These are phyloP conservation scores for Myoxocephalus aenaeus DNA, from an alignment of 2,797 vertebrate genomes.

Conservation along the genomic window DNA sequence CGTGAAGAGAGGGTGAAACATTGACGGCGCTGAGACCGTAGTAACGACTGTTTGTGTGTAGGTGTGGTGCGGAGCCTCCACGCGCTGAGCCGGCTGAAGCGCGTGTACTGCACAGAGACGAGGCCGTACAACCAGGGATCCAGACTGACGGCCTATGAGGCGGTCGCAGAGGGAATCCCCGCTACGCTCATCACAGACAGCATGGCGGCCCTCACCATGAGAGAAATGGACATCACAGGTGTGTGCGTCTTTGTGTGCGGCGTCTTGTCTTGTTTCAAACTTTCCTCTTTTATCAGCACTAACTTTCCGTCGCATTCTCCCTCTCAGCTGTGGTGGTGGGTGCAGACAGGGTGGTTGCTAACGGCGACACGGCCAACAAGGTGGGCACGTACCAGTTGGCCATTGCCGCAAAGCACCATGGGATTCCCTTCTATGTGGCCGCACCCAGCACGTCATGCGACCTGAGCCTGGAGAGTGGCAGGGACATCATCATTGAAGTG, in stretches of 20 bases:
- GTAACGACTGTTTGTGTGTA: conserved; percentile 63
- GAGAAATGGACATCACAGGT: conserved; percentile 89
- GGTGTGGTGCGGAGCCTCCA: conserved; percentile 92
- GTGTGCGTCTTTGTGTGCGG: not conserved
- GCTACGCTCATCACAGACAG: conserved; percentile 93
- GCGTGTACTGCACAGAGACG: conserved; percentile 92
- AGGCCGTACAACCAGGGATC: conserved; percentile 95
- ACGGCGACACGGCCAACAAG: conserved; percentile 95
- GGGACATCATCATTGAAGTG: conserved; percentile 90
- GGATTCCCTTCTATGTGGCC: conserved; percentile 93
- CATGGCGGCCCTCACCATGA: conserved; percentile 90
- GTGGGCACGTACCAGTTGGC: conserved; percentile 95
- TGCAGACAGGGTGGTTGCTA: conserved; percentile 92
- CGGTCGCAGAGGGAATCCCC: conserved; percentile 89
- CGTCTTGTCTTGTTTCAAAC: not conserved
- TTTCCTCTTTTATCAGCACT: not conserved
- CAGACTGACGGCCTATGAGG: conserved; percentile 91
- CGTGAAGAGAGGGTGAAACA: not conserved
- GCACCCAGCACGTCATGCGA: conserved; percentile 94
- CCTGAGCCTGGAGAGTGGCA: conserved; percentile 86
- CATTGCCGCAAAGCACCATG: conserved; percentile 89
- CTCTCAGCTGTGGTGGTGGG: conserved; percentile 91
- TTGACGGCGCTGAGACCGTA: conserved; percentile 8
- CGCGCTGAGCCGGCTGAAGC: conserved; percentile 84
- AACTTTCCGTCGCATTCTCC: not conserved